A percentile compares a stretch with the other conserved stretches of the same genome.
Conservation (phyloP, 2,797 vertebrate genomes). For the Spea hammondii region DNA sequence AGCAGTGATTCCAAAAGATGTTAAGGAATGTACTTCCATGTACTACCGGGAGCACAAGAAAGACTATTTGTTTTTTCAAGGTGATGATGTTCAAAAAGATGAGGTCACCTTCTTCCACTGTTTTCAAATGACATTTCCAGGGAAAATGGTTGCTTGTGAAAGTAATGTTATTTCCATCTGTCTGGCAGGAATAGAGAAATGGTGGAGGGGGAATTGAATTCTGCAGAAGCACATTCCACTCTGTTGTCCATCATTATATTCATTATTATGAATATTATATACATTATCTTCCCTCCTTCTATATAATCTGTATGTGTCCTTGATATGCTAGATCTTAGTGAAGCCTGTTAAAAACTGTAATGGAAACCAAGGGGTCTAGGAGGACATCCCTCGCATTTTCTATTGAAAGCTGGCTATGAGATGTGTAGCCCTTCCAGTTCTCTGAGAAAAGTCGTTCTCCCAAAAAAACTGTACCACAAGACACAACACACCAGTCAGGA, state of each 20-base stretch:
- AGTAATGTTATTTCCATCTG: constrained; percentile 43
- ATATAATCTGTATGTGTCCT: neutral
- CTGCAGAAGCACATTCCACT: constrained; percentile 29
- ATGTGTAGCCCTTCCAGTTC: too few relatives aligned
- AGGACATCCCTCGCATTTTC: too few relatives aligned
- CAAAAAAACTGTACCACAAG: too few relatives aligned
- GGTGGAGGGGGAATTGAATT: constrained; percentile 12
- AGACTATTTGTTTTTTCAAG: constrained; percentile 23
- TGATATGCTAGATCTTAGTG: neutral
- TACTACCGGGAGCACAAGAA: constrained; percentile 23
- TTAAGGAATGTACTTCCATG: constrained; percentile 11
- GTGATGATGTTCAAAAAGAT: constrained; percentile 40
- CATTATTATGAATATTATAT: constrained; percentile 7
- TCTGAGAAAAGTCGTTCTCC: too few relatives aligned
- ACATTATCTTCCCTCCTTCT: neutral
- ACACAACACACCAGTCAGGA: too few relatives aligned
- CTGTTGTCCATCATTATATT: constrained; percentile 3
- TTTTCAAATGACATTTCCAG: constrained; percentile 38
- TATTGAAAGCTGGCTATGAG: too few relatives aligned
- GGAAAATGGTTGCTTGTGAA: constrained; percentile 34
- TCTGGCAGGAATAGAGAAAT: constrained; percentile 24
- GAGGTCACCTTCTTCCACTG: constrained; percentile 42
- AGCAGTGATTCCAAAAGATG: constrained; percentile 11
- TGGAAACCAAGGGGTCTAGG: too few relatives aligned
- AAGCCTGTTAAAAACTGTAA: too few relatives aligned